Base-by-base conservation (phyloP, 2,113 vertebrate species). In the Ovis aries region DNA sequence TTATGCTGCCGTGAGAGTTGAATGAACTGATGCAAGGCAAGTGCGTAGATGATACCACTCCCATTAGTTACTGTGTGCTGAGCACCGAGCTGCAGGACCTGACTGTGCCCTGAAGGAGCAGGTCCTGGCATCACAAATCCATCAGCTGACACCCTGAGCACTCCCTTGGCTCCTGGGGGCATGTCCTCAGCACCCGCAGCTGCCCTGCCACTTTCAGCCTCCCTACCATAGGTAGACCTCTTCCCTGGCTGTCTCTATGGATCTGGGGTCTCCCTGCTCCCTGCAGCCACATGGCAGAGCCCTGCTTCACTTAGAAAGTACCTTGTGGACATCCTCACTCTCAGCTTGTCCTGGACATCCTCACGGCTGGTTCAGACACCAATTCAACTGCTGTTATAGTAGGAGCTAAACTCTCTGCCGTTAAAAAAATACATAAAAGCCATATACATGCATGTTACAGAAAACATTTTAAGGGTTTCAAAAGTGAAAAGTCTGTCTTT, bases 21-120 rank as follows among this genome's bases (percentile, higher is more conserved):
- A 57, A 33, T 25, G 36, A 12, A 9, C 5, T 25, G 62, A 45
- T 40, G 15, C 29, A 29, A 15, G 14, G 1, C 1, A 55, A 21
- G n/a, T 6, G 6, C 29, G 45, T 17, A 33, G 59, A 16, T 3
- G 17, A 31, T 40, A 17, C 50, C 29, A 6, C 21, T 80, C 15
- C 33, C 4, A 0, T 50, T 5, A 12, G 43, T 2, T 2, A 4
- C 3, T 3, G 27, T 74, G 36, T 13, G n/a, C 40, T 11, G 19
- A 19, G 48, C 52, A 11, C 64, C 3, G 16, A 0, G 36, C 16
- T 59, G 11, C 36, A 36, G 25, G 25, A 9, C 21, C 62, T 57
- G 62, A 64, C 21, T 45, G 40, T n/a, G 43, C 6, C 31, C 78
- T 3, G 23, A 80, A 80, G 27, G 43, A 33, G 45, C 16, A 21